Evolutionary conservation across 2,797 vertebrate genomes (phyloP).

Genomic region (Knipowitschia caucasica): DNA sequence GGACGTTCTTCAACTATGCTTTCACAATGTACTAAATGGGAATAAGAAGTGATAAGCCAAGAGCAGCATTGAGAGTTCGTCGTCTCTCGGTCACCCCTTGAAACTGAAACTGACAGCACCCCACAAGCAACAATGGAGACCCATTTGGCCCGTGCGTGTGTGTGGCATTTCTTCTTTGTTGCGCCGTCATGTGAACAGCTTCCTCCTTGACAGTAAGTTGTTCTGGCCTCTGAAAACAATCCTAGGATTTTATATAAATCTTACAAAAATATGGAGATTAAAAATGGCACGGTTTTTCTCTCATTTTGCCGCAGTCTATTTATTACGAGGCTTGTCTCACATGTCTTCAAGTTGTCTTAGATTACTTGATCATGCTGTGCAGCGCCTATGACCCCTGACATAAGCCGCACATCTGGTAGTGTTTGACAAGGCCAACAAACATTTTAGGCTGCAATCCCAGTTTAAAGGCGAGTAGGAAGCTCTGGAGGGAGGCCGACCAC

Average conservation of each 20-base stretch:
- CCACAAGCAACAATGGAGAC: conserved; percentile 12
- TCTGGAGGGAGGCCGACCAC: conserved; percentile 21
- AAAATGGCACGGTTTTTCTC: too few species aligned
- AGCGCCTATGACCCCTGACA: conserved; percentile 43
- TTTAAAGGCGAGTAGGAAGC: conserved; percentile 37
- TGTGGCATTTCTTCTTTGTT: conserved; percentile 20
- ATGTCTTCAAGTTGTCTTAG: conserved; percentile 15
- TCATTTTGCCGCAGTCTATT: not conserved
- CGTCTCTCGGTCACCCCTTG: not conserved
- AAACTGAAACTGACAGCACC: not conserved
- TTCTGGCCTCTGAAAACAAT: not conserved
- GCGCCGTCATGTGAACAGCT: conserved; percentile 19
- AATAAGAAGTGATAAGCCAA: not conserved
- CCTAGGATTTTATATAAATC: not conserved
- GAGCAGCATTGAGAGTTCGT: not conserved
- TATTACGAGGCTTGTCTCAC: not conserved
- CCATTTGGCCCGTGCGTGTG: conserved; percentile 5
- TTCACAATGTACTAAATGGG: conserved; percentile 7
- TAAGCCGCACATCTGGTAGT: conserved; percentile 65
- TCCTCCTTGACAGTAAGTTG: conserved; percentile 20
- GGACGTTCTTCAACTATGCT: conserved; percentile 28
- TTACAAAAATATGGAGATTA: not conserved
- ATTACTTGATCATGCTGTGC: conserved; percentile 23
- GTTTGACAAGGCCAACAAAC: conserved; percentile 60
- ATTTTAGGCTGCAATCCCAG: conserved; percentile 46